Evolutionary conservation across 2,888 invertebrate genomes (phyloP), one percentile per base, ranked within the genome.

Genomic region (Nesidiocoris tenuis): DNA sequence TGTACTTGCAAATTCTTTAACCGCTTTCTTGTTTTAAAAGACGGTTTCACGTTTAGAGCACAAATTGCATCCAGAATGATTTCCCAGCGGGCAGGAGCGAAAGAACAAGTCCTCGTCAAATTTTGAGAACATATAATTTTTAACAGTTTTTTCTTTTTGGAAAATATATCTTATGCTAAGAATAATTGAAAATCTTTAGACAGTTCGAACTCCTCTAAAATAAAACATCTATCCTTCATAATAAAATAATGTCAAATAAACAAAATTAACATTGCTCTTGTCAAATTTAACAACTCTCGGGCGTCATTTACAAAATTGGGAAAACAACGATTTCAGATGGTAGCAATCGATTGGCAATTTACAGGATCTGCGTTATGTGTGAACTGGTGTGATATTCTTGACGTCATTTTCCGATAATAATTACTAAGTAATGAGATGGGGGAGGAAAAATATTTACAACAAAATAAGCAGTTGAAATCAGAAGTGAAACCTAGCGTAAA

Each of bases 71-170:
- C n/a, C n/a, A n/a, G n/a, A n/a, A n/a, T n/a, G n/a, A n/a, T n/a
- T n/a, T n/a, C n/a, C n/a, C 39, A 39, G 39, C 5, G 39, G 12
- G 12, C 5, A 39, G 5, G n/a, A 59, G n/a, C 18, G 59, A 59
- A 59, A 9, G 59, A 67, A 56, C 55, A 57, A 56, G 16, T n/a
- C 19, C 24, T 18, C n/a, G 18, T 59, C 55, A 72, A 72, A 72
- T 78, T 78, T 78, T 76, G 74, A 78, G 76, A 78, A 78, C 77
- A 78, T 78, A 78, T 78, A 78, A 78, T 78, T 78, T 78, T 78
- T 76, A 78, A 78, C 77, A 78, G 77, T 76, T 78, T 78, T 68
- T 76, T 78, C 39, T 75, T 77, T 76, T 78, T 74, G 76, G 76
- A 78, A 78, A 78, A 78, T 78, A 78, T 78, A 72, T 78, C 76